phyloP scores from a whole-genome alignment of 2,797 vertebrate species.

The Gambusia yucatana region DNA sequence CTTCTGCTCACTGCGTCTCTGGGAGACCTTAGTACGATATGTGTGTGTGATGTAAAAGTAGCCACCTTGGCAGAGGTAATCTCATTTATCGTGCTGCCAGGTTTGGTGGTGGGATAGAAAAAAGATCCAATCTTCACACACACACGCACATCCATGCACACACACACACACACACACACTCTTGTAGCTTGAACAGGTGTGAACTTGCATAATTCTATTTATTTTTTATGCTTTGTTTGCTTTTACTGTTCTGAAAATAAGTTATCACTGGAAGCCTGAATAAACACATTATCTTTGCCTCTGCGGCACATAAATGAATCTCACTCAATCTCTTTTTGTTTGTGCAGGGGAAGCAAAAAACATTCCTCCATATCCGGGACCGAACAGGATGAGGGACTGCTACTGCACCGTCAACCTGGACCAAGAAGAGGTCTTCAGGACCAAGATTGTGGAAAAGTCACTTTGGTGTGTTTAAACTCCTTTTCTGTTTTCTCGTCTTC shows the following conservation, averaged over 20 bases:
- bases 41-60: constrained; percentile 15
- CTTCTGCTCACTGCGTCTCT: constrained; percentile 14
- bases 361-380: constrained; percentile 95
- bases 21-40: constrained; percentile 29
- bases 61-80: constrained; percentile 21
- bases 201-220: constrained; percentile 28
- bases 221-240: constrained; percentile 3
- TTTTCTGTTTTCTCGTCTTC: background rate
- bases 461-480: constrained; percentile 84
- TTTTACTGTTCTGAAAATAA: constrained; percentile 30
- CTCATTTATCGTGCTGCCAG: constrained; percentile 37
- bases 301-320: constrained; percentile 26
- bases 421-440: constrained; percentile 99
- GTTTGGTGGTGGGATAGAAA: constrained; percentile 43
- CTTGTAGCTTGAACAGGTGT: constrained; percentile 32
- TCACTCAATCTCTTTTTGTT: constrained; percentile 16
- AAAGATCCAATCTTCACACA: background rate
- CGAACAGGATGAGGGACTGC: constrained; percentile 97
- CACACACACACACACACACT: background rate
- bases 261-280: constrained; percentile 31
- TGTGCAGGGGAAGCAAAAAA: constrained; percentile 94
- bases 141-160: background rate
- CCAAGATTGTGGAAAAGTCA: constrained; percentile 98
- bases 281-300: constrained; percentile 37
- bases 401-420: constrained; percentile 99